phyloP scores from a whole-genome alignment of 1,140 invertebrate species.

The Ectropis grisescens region DNA sequence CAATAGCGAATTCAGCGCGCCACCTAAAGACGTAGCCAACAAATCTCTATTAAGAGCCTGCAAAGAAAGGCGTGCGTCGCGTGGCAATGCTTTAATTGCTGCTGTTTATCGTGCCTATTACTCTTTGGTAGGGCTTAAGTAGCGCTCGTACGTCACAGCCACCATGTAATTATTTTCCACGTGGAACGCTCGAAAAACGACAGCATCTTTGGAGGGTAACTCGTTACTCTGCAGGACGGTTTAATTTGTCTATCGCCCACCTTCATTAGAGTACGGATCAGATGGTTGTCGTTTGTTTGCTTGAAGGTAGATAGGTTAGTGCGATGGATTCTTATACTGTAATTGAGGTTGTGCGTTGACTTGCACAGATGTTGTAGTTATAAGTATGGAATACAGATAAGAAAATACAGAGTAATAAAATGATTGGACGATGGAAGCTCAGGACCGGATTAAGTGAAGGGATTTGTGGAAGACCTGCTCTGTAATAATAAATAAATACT shows the following conservation, averaged over 20 bases:
- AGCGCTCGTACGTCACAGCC: conserved; percentile 56
- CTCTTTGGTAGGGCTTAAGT: conserved; percentile 57
- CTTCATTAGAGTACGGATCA: conserved; percentile 20
- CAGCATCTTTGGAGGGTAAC: conserved; percentile 26
- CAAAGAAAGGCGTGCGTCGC: conserved; percentile 55
- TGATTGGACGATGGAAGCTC: too few relatives aligned
- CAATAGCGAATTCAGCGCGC: not conserved
- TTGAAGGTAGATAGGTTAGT: too few relatives aligned
- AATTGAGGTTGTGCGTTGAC: too few relatives aligned
- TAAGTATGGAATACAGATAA: too few relatives aligned
- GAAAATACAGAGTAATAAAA: too few relatives aligned
- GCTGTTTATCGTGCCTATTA: conserved; percentile 59
- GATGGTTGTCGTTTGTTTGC: too few relatives aligned
- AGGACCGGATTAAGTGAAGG: too few relatives aligned
- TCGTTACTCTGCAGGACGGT: conserved; percentile 30
- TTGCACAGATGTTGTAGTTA: too few relatives aligned
- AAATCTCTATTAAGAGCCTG: not conserved
- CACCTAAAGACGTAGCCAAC: not conserved
- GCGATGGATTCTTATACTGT: too few relatives aligned
- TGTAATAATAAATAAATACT: too few relatives aligned
- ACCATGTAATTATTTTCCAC: conserved; percentile 64
- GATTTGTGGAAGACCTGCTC: too few relatives aligned
- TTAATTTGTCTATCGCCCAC: conserved; percentile 45
- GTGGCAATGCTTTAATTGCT: conserved; percentile 65
- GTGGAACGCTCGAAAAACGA: conserved; percentile 52